Evolutionary conservation across 2,797 vertebrate genomes (phyloP).

Genomic region (Anabas testudineus): DNA sequence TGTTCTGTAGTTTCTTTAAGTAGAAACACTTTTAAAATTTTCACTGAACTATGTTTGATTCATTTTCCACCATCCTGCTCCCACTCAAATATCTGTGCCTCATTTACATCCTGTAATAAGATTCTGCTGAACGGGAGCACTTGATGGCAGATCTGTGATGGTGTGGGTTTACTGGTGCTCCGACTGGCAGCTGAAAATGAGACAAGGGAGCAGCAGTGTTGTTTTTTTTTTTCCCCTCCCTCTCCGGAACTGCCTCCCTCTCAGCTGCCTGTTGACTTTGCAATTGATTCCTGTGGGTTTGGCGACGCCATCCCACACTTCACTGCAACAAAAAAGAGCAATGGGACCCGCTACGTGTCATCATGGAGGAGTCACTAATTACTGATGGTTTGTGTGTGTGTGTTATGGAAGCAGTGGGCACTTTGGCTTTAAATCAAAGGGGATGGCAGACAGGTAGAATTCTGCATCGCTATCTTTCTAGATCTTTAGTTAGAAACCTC

Average conservation of each 20-base stretch:
- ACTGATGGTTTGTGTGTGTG: slow-evolving; percentile 24
- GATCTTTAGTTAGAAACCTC: slow-evolving; percentile 37
- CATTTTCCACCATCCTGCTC: slow-evolving; percentile 16
- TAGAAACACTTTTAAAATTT: slow-evolving; percentile 1
- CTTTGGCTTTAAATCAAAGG: slow-evolving; percentile 17
- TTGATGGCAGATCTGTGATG: slow-evolving; percentile 22
- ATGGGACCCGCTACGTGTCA: slow-evolving; percentile 45
- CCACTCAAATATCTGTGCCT: slow-evolving; percentile 23
- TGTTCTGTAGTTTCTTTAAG: slow-evolving; percentile 45
- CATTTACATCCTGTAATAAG: slow-evolving; percentile 29
- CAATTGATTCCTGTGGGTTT: slow-evolving; percentile 72
- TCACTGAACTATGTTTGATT: slow-evolving; percentile 21
- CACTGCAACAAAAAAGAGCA: slow-evolving; percentile 43
- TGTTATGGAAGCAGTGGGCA: slow-evolving; percentile 31
- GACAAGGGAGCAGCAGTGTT: slow-evolving; percentile 34
- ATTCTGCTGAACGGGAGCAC: slow-evolving; percentile 12
- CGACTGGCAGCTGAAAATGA: slow-evolving; percentile 49
- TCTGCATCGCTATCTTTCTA: slow-evolving; percentile 1
- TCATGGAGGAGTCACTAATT: slow-evolving; percentile 59
- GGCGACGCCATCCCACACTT: slow-evolving; percentile 64
- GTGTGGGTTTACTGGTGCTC: slow-evolving; percentile 28
- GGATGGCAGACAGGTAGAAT: slow-evolving; percentile 6
- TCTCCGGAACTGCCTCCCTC: slow-evolving; percentile 69
- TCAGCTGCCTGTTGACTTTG: slow-evolving; percentile 70
- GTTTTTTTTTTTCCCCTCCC: slow-evolving; percentile 4